Conservation (phyloP, 2,888 invertebrate species). For the Exocentrus adspersus region DNA sequence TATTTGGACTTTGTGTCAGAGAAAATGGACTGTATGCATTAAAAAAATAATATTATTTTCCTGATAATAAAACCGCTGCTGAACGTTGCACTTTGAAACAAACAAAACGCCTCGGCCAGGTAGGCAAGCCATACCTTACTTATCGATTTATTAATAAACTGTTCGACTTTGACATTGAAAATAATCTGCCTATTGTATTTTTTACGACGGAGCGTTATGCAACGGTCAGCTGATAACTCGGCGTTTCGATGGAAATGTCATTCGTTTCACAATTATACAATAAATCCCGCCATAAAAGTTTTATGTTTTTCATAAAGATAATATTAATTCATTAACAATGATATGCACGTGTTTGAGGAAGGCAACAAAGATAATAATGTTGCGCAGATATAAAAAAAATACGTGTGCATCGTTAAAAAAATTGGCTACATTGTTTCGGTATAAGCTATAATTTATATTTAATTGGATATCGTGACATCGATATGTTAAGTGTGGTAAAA, state of each 20-base stretch:
- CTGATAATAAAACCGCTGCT: background rate
- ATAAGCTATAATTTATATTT: too few relatives aligned
- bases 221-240: slow-evolving; percentile 13
- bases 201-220: slow-evolving; percentile 10
- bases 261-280: slow-evolving; percentile 16
- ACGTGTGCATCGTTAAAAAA: too few relatives aligned
- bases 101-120: slow-evolving; percentile 9
- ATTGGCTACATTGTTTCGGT: too few relatives aligned
- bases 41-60: too few relatives aligned
- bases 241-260: slow-evolving; percentile 9
- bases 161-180: slow-evolving; percentile 26
- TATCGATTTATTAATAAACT: slow-evolving; percentile 14
- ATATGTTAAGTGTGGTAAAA: too few relatives aligned
- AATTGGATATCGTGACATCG: too few relatives aligned
- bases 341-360: slow-evolving; percentile 9
- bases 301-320: slow-evolving; percentile 27
- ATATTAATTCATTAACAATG: slow-evolving; percentile 13
- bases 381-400: too few relatives aligned
- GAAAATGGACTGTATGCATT: too few relatives aligned
- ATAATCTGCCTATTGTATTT: slow-evolving; percentile 20
- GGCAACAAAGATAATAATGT: too few relatives aligned
- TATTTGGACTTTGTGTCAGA: too few relatives aligned
- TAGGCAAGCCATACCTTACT: slow-evolving; percentile 18
- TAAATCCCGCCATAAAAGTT: slow-evolving; percentile 12
- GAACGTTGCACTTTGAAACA: slow-evolving; percentile 24